Evolutionary conservation across 2,888 invertebrate species (phyloP), one percentile per base, ranked within the genome.

Genomic region (Rapana venosa): DNA sequence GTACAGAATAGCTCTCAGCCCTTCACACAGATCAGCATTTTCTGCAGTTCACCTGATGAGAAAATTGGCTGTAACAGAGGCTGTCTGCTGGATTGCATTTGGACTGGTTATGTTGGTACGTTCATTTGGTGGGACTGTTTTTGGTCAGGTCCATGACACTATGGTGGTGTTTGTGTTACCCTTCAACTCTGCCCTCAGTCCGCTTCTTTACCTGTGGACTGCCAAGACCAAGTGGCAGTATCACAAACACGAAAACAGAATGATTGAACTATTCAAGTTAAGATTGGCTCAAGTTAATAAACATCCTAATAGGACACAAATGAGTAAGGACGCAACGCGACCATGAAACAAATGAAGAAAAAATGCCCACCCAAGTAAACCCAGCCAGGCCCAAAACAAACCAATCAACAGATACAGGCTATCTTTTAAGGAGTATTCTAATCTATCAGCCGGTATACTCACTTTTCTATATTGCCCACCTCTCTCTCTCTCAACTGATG

Each of bases 31-130:
- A 36, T 11, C 26, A 1, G 8, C 22, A 13, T 83, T 36, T 47
- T 36, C 15, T 11, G 26, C 47, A 26, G 20, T 22, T 22, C 47
- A 47, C 26, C 22, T 83, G n/a, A 47, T 83, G 47, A 22, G 6
- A n/a, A 83, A 83, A 83, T 22, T 83, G 6, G 47, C 81, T 36
- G 47, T 83, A 13, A 47, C 81, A 47, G 81, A 47, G 22, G 81
- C 81, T 47, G 47, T 83, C 26, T 83, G 81, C 47, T 83, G 81
- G 81, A 47, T 47, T 47, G 47, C n/a, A n/a, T 74, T 74, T 30
- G 74, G n/a, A 30, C n/a, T 74, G 74, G n/a, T 30, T 26, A 74
- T 13, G 0, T 11, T 74, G 26, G n/a, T 74, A 1, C 4, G 30
- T 74, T 5, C n/a, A 8, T 13, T 13, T n/a, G 74, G 74, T n/a